A percentile compares a stretch with the other conserved stretches of the same genome.
Conservation (phyloP, 2,888 invertebrate genomes). For the Andrena haemorrhoa region DNA sequence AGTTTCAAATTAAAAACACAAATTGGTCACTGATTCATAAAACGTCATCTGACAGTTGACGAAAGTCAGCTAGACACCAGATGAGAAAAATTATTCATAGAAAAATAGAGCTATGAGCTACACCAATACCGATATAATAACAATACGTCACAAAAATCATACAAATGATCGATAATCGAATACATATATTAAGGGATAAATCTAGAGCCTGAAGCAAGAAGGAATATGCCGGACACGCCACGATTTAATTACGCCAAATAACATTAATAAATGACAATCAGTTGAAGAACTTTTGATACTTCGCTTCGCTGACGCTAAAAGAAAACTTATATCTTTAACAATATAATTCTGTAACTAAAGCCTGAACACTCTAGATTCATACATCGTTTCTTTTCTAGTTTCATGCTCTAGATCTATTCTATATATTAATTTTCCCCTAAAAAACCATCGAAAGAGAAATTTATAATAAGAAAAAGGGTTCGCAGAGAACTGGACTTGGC, state of each 20-base stretch:
- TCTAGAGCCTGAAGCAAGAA: too few species aligned
- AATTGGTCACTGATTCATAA: neutral
- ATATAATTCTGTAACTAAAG: too few species aligned
- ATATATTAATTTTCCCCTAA: neutral
- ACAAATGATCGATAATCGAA: slow-evolving; percentile 13
- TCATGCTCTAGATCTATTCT: too few species aligned
- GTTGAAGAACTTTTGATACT: too few species aligned
- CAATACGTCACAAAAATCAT: slow-evolving; percentile 13
- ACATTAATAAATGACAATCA: too few species aligned
- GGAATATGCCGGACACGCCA: too few species aligned
- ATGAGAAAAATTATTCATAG: slow-evolving; percentile 12
- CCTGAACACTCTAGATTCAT: too few species aligned
- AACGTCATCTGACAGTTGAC: slow-evolving; percentile 1
- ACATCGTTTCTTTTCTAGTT: too few species aligned
- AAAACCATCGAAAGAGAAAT: neutral
- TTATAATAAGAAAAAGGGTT: neutral
- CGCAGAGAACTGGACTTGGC: neutral
- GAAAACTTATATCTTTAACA: too few species aligned
- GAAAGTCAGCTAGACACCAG: neutral
- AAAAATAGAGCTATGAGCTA: slow-evolving; percentile 22
- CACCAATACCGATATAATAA: slow-evolving; percentile 1
- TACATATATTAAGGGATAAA: slow-evolving; percentile 5
- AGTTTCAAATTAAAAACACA: slow-evolving; percentile 18
- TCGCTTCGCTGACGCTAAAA: too few species aligned
- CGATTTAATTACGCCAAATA: too few species aligned